Conservation (phyloP, 2,888 invertebrate genomes). For the Lasius fuliginosus region DNA sequence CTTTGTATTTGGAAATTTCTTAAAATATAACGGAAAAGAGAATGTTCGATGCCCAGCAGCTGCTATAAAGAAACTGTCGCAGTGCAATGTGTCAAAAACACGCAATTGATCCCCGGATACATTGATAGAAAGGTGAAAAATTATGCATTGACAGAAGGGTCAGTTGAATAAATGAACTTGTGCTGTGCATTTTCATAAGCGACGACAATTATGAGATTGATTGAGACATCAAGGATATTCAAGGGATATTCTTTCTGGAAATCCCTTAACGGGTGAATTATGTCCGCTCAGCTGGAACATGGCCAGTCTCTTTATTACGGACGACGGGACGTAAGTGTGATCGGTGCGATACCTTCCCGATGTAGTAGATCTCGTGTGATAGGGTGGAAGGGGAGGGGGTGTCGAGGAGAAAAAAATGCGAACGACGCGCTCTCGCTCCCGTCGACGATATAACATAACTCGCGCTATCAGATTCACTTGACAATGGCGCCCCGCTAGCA, state of each 20-base stretch:
- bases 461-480: slow-evolving; percentile 76
- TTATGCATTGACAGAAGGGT: too few relatives aligned
- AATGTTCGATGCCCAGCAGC: too few relatives aligned
- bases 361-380: slow-evolving; percentile 82
- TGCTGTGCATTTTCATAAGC: background rate
- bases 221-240: slow-evolving; percentile 4
- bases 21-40: too few relatives aligned
- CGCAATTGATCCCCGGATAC: too few relatives aligned
- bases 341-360: slow-evolving; percentile 73
- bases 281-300: slow-evolving; percentile 37
- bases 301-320: slow-evolving; percentile 58
- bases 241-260: background rate
- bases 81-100: too few relatives aligned
- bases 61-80: too few relatives aligned
- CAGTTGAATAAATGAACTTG: background rate
- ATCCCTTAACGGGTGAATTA: slow-evolving; percentile 46
- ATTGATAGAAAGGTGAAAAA: too few relatives aligned
- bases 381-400: slow-evolving; percentile 63
- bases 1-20: too few relatives aligned
- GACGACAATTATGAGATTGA: background rate
- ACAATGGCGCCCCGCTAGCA: slow-evolving; percentile 78
- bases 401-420: slow-evolving; percentile 70
- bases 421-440: slow-evolving; percentile 64
- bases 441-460: slow-evolving; percentile 65
- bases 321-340: slow-evolving; percentile 45